Conservation (phyloP, 2,888 invertebrate species). For the Quadroppia sp. region DNA sequence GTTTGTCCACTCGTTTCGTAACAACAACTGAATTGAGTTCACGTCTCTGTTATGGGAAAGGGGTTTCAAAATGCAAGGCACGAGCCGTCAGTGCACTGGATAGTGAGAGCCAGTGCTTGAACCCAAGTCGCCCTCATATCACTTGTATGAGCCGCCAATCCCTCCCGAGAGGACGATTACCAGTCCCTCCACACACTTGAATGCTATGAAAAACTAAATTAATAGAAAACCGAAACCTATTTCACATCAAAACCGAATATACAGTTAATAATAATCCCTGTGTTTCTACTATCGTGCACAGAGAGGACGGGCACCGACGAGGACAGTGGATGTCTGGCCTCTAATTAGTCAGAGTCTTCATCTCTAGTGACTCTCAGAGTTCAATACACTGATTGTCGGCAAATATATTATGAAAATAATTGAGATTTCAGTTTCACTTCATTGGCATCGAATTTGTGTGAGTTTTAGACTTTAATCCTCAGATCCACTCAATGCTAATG, state of each 20-base stretch:
- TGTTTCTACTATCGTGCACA: neutral
- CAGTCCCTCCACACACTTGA: conserved; percentile 29
- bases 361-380: neutral
- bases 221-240: conserved; percentile 29
- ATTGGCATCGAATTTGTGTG: conserved; percentile 19
- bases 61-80: conserved; percentile 19
- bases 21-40: conserved; percentile 18
- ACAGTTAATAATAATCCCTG: conserved; percentile 31
- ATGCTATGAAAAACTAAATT: conserved; percentile 31
- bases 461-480: conserved; percentile 7
- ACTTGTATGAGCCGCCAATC: conserved; percentile 22
- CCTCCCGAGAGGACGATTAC: conserved; percentile 33
- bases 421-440: conserved; percentile 9
- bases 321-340: conserved; percentile 30
- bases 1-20: conserved; percentile 16
- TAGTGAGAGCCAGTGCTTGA: neutral
- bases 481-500: neutral
- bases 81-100: conserved; percentile 22
- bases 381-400: conserved; percentile 7
- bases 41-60: conserved; percentile 23
- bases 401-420: conserved; percentile 22
- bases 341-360: conserved; percentile 21
- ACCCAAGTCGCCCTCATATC: conserved; percentile 7
- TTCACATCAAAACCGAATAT: conserved; percentile 25
- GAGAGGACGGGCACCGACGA: conserved; percentile 25